A percentile compares a stretch with the other conserved stretches of the same genome.
Evolutionary conservation across 2,113 vertebrate genomes (phyloP).

Genomic region (Bothrops jararaca): DNA sequence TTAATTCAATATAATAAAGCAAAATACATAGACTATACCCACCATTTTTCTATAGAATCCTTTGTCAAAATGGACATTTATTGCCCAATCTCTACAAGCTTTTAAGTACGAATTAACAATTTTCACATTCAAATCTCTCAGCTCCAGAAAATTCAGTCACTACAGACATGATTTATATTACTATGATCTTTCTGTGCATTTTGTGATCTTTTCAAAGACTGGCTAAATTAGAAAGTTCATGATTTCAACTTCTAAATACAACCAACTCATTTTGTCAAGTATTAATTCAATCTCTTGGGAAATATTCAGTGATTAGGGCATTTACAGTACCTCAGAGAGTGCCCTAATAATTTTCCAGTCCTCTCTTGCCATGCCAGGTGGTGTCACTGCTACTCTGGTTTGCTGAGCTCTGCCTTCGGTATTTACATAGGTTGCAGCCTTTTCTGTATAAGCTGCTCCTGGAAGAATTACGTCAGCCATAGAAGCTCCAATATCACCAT

Average conservation of each 20-base stretch:
- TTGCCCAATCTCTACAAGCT: neutral
- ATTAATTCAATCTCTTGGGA: neutral
- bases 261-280: neutral
- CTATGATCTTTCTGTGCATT: neutral
- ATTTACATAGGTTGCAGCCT: slow-evolving; percentile 90
- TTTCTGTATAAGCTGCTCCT: slow-evolving; percentile 94
- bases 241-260: neutral
- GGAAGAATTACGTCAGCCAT: slow-evolving; percentile 94
- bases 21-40: neutral
- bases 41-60: slow-evolving; percentile 5
- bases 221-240: neutral
- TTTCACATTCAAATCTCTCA: neutral
- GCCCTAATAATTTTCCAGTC: slow-evolving; percentile 97
- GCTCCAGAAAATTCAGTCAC: slow-evolving; percentile 1
- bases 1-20: slow-evolving; percentile 16
- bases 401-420: slow-evolving; percentile 94
- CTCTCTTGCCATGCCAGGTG: slow-evolving; percentile 91
- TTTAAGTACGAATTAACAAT: neutral
- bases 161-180: neutral
- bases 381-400: slow-evolving; percentile 87
- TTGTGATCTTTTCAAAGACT: neutral
- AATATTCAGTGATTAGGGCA: neutral
- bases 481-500: slow-evolving; percentile 89
- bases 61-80: neutral
- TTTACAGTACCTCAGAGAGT: slow-evolving; percentile 84